Percentiles rank a stretch among this genome's conserved stretches.
Evolutionary conservation across 2,113 vertebrate species (phyloP).

Genomic region (Coracopsis vasa): DNA sequence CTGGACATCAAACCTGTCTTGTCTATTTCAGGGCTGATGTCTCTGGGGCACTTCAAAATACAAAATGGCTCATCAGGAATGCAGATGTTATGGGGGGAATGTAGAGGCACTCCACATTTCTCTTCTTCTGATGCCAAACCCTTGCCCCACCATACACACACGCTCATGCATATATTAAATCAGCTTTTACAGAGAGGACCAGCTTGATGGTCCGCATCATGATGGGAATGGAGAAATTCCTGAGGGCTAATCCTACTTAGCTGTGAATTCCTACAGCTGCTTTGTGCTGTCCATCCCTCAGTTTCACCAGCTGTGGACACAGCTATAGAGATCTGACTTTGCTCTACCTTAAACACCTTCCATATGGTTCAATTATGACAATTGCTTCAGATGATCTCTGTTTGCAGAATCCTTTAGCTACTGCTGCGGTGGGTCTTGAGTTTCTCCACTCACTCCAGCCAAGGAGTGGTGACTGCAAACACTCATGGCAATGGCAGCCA

Average conservation of each 20-base stretch:
- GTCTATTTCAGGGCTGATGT: not conserved
- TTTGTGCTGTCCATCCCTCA: not conserved
- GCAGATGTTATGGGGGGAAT: not conserved
- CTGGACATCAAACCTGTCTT: not conserved
- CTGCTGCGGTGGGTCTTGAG: not conserved
- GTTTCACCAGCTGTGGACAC: not conserved
- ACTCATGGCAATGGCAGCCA: not conserved
- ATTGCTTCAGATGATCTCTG: not conserved
- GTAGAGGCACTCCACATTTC: not conserved
- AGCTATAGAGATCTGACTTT: not conserved
- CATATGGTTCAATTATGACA: not conserved
- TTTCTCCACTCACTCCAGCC: not conserved
- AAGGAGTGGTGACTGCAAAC: not conserved
- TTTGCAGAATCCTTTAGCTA: not conserved
- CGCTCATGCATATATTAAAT: not conserved
- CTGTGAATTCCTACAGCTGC: not conserved
- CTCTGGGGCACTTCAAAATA: not conserved
- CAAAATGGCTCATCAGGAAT: not conserved
- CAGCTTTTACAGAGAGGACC: not conserved
- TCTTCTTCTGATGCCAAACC: not conserved
- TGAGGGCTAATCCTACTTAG: fast-evolving
- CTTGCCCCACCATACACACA: not conserved
- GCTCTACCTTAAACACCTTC: not conserved
- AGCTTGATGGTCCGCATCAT: not conserved
- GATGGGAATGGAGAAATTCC: not conserved